Conservation (phyloP, 2,888 invertebrate genomes). For the Zootermopsis nevadensis region DNA sequence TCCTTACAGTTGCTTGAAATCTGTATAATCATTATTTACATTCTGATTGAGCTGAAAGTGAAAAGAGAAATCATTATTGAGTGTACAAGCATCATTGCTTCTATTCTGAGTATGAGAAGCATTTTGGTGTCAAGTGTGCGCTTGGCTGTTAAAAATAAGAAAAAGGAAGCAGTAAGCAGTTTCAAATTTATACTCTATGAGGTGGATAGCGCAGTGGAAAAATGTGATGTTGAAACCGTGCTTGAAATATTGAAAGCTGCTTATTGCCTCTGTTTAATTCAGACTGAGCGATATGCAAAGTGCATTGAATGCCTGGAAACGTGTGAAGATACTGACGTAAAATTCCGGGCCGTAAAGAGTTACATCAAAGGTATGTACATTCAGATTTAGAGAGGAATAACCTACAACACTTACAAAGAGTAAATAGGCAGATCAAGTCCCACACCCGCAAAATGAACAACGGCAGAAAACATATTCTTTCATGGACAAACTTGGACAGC, state of each 20-base stretch:
- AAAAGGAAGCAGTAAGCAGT: background rate
- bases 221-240: background rate
- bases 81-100: background rate
- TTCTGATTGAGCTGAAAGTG: background rate
- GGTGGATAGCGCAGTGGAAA: background rate
- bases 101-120: background rate
- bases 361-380: slow-evolving; percentile 4
- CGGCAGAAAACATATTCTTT: no score
- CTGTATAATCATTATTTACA: background rate
- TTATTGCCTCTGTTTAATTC: background rate
- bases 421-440: no score
- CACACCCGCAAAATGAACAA: no score
- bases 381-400: no score
- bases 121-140: background rate
- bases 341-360: background rate
- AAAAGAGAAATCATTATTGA: background rate
- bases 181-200: background rate
- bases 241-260: background rate
- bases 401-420: no score
- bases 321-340: background rate
- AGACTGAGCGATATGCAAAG: background rate
- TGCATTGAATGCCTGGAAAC: background rate
- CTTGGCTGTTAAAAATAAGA: background rate
- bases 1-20: background rate
- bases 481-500: no score